Conservation (phyloP, 1,140 invertebrate genomes). For the Diuraphis noxia region DNA sequence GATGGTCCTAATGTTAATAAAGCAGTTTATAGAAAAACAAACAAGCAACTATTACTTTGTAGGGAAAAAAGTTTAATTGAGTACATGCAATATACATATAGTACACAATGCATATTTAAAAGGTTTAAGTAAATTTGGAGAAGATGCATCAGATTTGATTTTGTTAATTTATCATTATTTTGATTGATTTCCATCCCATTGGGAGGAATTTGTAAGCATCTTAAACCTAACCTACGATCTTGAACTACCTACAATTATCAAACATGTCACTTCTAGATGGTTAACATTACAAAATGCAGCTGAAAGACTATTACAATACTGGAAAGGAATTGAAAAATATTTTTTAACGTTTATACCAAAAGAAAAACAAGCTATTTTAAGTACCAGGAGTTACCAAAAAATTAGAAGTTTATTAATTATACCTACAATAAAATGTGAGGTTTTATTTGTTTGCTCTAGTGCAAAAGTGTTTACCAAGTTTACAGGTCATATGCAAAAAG, state of each 20-base stretch:
- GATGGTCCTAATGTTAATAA: background rate
- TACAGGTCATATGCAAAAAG: background rate
- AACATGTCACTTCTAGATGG: background rate
- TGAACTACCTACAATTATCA: background rate
- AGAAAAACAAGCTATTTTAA: background rate
- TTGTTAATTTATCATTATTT: conserved; percentile 4
- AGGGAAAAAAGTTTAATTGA: background rate
- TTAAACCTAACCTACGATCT: background rate
- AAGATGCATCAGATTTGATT: background rate
- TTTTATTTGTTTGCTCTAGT: background rate
- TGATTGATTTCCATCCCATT: background rate
- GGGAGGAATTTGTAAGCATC: background rate
- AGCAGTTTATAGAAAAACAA: background rate
- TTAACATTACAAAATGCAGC: background rate
- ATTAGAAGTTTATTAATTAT: conserved; percentile 12
- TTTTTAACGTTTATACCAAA: background rate
- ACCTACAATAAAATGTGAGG: background rate
- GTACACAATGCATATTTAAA: background rate
- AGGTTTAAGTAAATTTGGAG: background rate
- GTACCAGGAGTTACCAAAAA: conserved; percentile 5
- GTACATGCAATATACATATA: background rate
- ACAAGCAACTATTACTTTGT: background rate
- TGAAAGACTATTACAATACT: background rate
- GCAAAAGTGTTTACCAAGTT: conserved; percentile 5
- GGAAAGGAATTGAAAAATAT: background rate